Percentiles rank a stretch among this genome's conserved stretches.
phyloP scores from a whole-genome alignment of 2,888 invertebrate species.

The Argynnis bischoffii region DNA sequence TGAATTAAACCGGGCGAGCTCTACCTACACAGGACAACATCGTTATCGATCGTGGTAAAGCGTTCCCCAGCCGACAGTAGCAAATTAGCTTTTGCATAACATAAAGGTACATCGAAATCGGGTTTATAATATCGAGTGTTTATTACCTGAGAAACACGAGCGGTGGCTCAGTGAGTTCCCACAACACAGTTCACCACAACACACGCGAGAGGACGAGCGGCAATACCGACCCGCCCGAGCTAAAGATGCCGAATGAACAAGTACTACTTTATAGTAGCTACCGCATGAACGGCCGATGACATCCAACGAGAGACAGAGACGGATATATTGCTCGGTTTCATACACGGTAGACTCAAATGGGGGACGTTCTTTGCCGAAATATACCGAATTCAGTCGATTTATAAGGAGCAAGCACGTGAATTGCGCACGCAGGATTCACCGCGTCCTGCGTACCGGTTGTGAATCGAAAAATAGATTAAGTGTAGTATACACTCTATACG shows the following conservation, averaged over 20 bases:
- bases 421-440: slow-evolving; percentile 70
- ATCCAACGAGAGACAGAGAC: slow-evolving; percentile 54
- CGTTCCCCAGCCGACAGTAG: slow-evolving; percentile 59
- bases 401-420: slow-evolving; percentile 51
- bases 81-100: slow-evolving; percentile 52
- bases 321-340: slow-evolving; percentile 48
- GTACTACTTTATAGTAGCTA: slow-evolving; percentile 48
- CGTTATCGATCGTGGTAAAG: slow-evolving; percentile 76
- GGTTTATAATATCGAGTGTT: slow-evolving; percentile 35
- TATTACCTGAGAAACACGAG: slow-evolving; percentile 65
- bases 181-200: slow-evolving; percentile 70
- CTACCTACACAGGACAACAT: slow-evolving; percentile 67
- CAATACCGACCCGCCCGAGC: slow-evolving; percentile 69
- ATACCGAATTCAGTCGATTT: slow-evolving; percentile 52
- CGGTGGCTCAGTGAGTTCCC: slow-evolving; percentile 61
- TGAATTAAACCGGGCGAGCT: slow-evolving; percentile 41
- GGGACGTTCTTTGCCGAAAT: slow-evolving; percentile 44
- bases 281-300: slow-evolving; percentile 72
- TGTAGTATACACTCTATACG: slow-evolving; percentile 29
- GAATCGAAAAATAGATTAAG: slow-evolving; percentile 35
- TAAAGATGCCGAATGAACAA: slow-evolving; percentile 72
- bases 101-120: slow-evolving; percentile 50
- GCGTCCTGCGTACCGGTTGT: slow-evolving; percentile 39
- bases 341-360: slow-evolving; percentile 40
- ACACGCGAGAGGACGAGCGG: slow-evolving; percentile 74